Evolutionary conservation across 2,797 vertebrate genomes (phyloP), one percentile per base, ranked within the genome.

Genomic region (Artibeus lituratus): DNA sequence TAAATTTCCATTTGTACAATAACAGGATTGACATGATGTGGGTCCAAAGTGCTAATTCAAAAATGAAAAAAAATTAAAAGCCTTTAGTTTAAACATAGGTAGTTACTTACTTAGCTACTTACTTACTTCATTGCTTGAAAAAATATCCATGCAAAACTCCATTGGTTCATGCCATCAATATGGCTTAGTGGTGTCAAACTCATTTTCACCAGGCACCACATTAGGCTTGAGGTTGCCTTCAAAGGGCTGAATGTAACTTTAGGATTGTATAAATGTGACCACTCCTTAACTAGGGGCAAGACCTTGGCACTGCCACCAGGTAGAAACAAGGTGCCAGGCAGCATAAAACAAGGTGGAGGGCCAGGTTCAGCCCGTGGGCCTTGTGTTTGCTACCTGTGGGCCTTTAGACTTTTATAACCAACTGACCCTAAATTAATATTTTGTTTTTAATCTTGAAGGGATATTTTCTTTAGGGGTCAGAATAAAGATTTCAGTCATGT

Each of bases 1-100:
- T 96, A 97, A 96, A 95, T 97, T 97, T 97, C 97, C 97, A 94
- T 82, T 96, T 97, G 65, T 94, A 74, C 73, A 90, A 47, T 85
- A 90, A 95, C n/a, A 88, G 18, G 74, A 87, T 44, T 92, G 91
- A 88, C 47, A 95, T 80, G 39, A 84, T 93, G 87, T 81, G 51
- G 49, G 12, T 70, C 15, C 67, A 84, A 89, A 94, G 47, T 91
- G 4, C 78, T 72, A 44, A 32, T 76, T 93, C 12, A 44, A 76
- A 94, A 77, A 80, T 65, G 62, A 32, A 78, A 44, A 35, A 85
- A 14, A 80, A 59, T 10, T 70, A 69, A 74, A 88, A 21, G 7
- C n/a, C 24, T 87, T 77, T 49, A 70, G 7, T 90, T 16, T 89
- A 94, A 96, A 70, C 55, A 51, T 39, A 49, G 32, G 12, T 37